Conservation (phyloP, 1,140 invertebrate genomes). For the Drosophila lini region DNA sequence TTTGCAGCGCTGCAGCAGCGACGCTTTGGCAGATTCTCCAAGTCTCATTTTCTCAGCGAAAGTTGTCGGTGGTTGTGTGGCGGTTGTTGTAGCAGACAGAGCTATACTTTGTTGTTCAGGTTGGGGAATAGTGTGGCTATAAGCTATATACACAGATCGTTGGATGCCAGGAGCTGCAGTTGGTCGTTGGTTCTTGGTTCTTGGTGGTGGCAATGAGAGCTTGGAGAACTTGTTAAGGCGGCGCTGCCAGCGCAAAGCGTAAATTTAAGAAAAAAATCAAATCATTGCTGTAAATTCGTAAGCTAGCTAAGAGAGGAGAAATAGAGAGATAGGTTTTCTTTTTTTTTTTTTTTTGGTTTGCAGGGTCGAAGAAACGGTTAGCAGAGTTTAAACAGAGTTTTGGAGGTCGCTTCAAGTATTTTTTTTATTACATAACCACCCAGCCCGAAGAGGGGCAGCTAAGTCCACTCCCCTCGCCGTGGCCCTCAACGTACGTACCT, state of each 20-base stretch:
- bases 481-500: conserved; percentile 63
- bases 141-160: conserved; percentile 55
- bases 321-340: conserved; percentile 44
- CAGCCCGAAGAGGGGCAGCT: conserved; percentile 15
- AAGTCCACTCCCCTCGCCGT: conserved; percentile 7
- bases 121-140: conserved; percentile 51
- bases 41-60: conserved; percentile 51
- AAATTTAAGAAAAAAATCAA: conserved; percentile 84
- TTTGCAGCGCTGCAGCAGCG: conserved; percentile 73
- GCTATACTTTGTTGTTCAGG: conserved; percentile 29
- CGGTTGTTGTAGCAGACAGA: conserved; percentile 30
- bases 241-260: conserved; percentile 73
- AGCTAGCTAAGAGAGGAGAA: conserved; percentile 53
- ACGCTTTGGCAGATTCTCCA: conserved; percentile 82
- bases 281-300: conserved; percentile 81
- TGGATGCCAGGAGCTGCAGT: conserved; percentile 40
- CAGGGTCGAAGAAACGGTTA: conserved; percentile 43
- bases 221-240: conserved; percentile 82
- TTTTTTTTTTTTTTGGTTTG: conserved; percentile 24
- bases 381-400: conserved; percentile 43
- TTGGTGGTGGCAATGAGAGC: conserved; percentile 52
- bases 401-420: background rate
- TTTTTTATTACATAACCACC: conserved; percentile 60
- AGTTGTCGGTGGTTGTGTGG: conserved; percentile 45
- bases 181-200: conserved; percentile 26